Evolutionary conservation across 2,888 invertebrate genomes (phyloP).

Genomic region (Metopia argyrocephala): DNA sequence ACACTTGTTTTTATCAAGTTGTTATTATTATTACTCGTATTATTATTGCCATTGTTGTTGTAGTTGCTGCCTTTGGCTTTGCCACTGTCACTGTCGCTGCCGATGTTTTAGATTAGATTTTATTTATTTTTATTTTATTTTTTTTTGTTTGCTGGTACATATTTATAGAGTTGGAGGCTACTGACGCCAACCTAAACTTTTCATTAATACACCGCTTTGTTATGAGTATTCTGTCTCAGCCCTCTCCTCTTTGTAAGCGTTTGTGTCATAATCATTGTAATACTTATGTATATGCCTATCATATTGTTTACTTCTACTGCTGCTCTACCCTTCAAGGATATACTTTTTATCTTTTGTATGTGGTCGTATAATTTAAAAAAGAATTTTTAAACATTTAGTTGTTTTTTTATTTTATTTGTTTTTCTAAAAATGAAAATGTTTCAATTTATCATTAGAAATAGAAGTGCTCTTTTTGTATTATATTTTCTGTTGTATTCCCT

Average conservation of each 20-base stretch:
- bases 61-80: too few relatives aligned
- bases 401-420: background rate
- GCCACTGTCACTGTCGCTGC: constrained; percentile 9
- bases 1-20: constrained; percentile 63
- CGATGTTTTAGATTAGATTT: constrained; percentile 35
- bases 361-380: constrained; percentile 60
- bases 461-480: constrained; percentile 12
- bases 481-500: constrained; percentile 9
- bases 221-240: constrained; percentile 3
- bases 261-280: constrained; percentile 76
- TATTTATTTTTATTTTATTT: too few relatives aligned
- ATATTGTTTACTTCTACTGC: background rate
- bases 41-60: constrained; percentile 37
- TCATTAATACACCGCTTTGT: constrained; percentile 37
- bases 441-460: constrained; percentile 56
- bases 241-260: constrained; percentile 28
- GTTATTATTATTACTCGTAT: constrained; percentile 44
- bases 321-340: background rate
- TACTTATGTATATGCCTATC: constrained; percentile 70
- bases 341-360: constrained; percentile 53
- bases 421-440: constrained; percentile 39
- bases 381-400: constrained; percentile 47
- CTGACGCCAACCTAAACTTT: constrained; percentile 49
- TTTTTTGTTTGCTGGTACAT: constrained; percentile 45
- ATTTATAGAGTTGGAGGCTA: constrained; percentile 21